Conservation (phyloP, 2,888 invertebrate species). For the Pyrrhosoma nymphula region DNA sequence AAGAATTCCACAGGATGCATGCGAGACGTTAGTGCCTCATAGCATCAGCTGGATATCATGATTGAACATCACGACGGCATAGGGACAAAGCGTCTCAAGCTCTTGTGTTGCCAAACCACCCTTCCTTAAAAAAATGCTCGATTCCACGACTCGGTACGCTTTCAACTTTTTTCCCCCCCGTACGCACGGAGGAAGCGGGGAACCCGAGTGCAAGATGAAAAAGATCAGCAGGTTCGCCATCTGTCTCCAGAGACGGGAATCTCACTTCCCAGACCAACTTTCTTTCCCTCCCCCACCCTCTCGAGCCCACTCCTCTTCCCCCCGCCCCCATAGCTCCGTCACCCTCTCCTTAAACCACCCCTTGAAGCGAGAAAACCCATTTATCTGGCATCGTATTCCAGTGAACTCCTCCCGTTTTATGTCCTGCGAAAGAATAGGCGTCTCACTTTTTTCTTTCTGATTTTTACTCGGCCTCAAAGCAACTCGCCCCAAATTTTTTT, state of each 20-base stretch:
- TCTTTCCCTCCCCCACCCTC: neutral
- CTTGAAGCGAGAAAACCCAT: constrained; percentile 9
- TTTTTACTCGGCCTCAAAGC: neutral
- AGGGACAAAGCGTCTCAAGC: neutral
- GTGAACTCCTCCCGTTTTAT: constrained; percentile 28
- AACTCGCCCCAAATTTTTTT: neutral
- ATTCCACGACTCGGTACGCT: neutral
- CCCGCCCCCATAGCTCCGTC: neutral
- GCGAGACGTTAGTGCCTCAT: no score
- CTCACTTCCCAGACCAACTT: neutral
- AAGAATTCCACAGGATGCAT: no score
- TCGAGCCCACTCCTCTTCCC: neutral
- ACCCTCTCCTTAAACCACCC: neutral
- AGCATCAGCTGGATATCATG: no score
- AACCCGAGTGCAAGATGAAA: neutral
- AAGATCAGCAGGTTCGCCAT: neutral
- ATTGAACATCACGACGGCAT: no score
- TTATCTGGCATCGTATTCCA: constrained; percentile 24
- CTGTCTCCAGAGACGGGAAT: neutral
- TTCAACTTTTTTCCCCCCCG: neutral
- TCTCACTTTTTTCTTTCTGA: neutral
- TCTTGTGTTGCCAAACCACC: neutral
- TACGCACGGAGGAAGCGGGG: neutral
- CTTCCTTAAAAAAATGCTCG: neutral
- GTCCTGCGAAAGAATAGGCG: neutral